phyloP scores from a whole-genome alignment of 2,888 invertebrate species.

The Schizaphis graminum region DNA sequence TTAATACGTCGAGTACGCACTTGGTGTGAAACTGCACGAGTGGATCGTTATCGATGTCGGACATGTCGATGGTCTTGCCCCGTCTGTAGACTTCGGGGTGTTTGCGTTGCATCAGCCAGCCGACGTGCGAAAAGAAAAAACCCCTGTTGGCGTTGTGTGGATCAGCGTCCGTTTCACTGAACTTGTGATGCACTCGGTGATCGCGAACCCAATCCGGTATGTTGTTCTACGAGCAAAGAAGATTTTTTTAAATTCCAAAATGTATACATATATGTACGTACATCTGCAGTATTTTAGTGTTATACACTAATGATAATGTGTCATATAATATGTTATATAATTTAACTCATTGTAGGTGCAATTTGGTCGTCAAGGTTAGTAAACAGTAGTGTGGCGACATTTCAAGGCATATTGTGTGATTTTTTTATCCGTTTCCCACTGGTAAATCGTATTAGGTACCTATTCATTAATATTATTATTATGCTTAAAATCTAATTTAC shows the following conservation, averaged over 20 bases:
- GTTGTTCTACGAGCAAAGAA: constrained; percentile 74
- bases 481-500: too few species aligned
- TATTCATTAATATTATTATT: too few species aligned
- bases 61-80: constrained; percentile 86
- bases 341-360: too few species aligned
- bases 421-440: too few species aligned
- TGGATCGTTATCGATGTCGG: constrained; percentile 83
- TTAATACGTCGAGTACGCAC: constrained; percentile 71
- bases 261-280: too few species aligned
- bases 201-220: constrained; percentile 83
- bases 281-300: too few species aligned
- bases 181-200: constrained; percentile 83
- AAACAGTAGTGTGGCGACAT: too few species aligned
- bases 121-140: constrained; percentile 93
- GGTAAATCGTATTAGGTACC: too few species aligned
- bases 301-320: too few species aligned
- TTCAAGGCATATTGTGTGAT: too few species aligned
- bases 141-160: constrained; percentile 86
- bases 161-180: constrained; percentile 83
- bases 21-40: constrained; percentile 84
- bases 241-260: not conserved
- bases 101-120: constrained; percentile 92
- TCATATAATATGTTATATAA: too few species aligned
- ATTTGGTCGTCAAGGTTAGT: too few species aligned
- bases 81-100: constrained; percentile 86